Conservation (phyloP, 2,888 invertebrate genomes). For the Cepaea hortensis region DNA sequence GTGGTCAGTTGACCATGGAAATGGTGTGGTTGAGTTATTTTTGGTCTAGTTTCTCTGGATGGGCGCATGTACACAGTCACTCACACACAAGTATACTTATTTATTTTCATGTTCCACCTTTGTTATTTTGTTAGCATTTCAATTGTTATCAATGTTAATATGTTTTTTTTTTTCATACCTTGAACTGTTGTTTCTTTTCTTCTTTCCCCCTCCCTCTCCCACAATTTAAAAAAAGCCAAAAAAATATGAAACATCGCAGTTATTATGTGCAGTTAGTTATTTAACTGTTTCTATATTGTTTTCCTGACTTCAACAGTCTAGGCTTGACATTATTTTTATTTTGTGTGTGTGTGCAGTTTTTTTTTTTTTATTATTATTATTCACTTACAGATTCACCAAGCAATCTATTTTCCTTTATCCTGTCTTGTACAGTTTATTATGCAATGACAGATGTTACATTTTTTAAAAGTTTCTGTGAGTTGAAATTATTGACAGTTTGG, state of each 20-base stretch:
- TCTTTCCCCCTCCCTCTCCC: background rate
- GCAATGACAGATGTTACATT: constrained; percentile 10
- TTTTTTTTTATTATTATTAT: background rate
- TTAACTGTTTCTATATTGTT: constrained; percentile 2
- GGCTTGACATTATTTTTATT: constrained; percentile 19
- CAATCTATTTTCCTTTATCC: constrained; percentile 21
- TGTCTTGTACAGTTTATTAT: constrained; percentile 34
- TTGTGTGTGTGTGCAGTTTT: too few relatives aligned
- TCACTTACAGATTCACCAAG: constrained; percentile 38
- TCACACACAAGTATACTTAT: background rate
- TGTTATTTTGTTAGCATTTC: constrained; percentile 4
- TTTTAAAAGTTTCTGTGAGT: background rate
- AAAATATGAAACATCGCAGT: constrained; percentile 32
- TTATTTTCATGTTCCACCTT: constrained; percentile 12
- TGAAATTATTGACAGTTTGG: constrained; percentile 31
- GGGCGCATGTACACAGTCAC: too few relatives aligned
- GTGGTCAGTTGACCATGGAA: too few relatives aligned
- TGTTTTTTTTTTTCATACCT: background rate
- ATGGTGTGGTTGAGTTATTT: too few relatives aligned
- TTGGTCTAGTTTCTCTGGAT: background rate
- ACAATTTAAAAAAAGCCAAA: constrained; percentile 8
- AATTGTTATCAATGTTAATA: background rate
- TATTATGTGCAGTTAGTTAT: constrained; percentile 19
- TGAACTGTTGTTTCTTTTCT: constrained; percentile 15
- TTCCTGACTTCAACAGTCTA: constrained; percentile 15